Percentiles rank a stretch among this genome's conserved stretches.
Evolutionary conservation across 2,888 invertebrate species (phyloP).

Genomic region (Athetis lepigone): DNA sequence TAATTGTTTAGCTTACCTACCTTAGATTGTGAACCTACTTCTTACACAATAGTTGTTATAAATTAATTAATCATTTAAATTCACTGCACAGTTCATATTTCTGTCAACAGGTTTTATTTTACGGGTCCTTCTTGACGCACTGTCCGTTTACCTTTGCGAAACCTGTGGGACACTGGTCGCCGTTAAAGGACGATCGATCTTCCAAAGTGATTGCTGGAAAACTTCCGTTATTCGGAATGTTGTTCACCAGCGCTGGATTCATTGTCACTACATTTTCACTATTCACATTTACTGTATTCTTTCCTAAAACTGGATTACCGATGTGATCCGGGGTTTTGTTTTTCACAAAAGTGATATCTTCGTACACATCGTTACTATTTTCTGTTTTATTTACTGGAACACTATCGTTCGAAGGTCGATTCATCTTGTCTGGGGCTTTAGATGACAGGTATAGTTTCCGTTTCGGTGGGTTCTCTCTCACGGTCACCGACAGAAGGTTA

Average conservation of each 20-base stretch:
- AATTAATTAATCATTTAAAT: no score
- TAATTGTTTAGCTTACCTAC: no score
- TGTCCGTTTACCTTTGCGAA: conserved; percentile 73
- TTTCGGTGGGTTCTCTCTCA: conserved; percentile 56
- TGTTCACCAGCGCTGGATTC: conserved; percentile 22
- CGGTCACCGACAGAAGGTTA: conserved; percentile 54
- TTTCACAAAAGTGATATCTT: conserved; percentile 18
- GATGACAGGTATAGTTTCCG: conserved; percentile 59
- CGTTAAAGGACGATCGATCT: conserved; percentile 75
- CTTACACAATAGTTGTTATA: no score
- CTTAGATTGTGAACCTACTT: background rate
- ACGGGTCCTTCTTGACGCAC: conserved; percentile 71
- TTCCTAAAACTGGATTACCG: conserved; percentile 14
- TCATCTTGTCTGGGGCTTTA: conserved; percentile 40
- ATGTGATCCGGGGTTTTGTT: conserved; percentile 16
- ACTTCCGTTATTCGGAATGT: conserved; percentile 42
- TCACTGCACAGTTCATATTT: no score
- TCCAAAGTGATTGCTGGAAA: conserved; percentile 66
- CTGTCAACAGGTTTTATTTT: background rate
- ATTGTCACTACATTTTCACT: conserved; percentile 53
- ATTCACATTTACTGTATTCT: conserved; percentile 22
- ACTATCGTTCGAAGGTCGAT: conserved; percentile 46
- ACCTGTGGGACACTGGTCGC: conserved; percentile 76
- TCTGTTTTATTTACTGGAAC: conserved; percentile 38
- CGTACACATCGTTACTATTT: conserved; percentile 39